A percentile compares a stretch with the other conserved stretches of the same genome.
These are phyloP conservation scores for Noctua janthe DNA, from an alignment of 2,888 invertebrate species.

Conservation along the genomic window DNA sequence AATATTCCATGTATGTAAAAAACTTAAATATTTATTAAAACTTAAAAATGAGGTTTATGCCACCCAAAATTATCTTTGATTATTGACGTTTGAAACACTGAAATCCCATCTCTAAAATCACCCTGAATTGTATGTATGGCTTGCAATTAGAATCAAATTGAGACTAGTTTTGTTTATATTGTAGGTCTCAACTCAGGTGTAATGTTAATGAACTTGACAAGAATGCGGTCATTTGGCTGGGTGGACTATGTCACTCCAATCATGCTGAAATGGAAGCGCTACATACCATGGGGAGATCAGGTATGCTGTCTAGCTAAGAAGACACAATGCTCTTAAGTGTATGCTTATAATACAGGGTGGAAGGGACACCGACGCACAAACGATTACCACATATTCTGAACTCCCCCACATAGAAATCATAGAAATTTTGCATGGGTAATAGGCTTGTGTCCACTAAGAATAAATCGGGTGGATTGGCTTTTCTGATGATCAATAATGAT, in stretches of 20 bases:
- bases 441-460: too few species aligned
- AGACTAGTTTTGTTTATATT: constrained; percentile 51
- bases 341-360: neutral
- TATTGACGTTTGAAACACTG: neutral
- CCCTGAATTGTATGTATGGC: neutral
- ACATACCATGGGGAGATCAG: constrained; percentile 99
- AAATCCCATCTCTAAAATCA: neutral
- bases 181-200: constrained; percentile 98
- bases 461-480: too few species aligned
- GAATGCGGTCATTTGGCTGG: constrained; percentile 97
- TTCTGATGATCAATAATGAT: too few species aligned
- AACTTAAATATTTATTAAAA: neutral
- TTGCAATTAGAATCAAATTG: neutral
- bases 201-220: constrained; percentile 98
- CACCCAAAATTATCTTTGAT: neutral
- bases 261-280: constrained; percentile 95
- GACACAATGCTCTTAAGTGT: neutral
- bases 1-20: neutral
- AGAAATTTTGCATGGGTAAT: neutral
- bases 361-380: neutral
- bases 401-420: too few species aligned
- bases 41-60: neutral
- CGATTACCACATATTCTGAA: neutral
- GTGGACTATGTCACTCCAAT: constrained; percentile 95
- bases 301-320: constrained; percentile 83